Evolutionary conservation across 2,797 vertebrate genomes (phyloP), one percentile per base, ranked within the genome.

Genomic region (Cyclopterus lumpus): DNA sequence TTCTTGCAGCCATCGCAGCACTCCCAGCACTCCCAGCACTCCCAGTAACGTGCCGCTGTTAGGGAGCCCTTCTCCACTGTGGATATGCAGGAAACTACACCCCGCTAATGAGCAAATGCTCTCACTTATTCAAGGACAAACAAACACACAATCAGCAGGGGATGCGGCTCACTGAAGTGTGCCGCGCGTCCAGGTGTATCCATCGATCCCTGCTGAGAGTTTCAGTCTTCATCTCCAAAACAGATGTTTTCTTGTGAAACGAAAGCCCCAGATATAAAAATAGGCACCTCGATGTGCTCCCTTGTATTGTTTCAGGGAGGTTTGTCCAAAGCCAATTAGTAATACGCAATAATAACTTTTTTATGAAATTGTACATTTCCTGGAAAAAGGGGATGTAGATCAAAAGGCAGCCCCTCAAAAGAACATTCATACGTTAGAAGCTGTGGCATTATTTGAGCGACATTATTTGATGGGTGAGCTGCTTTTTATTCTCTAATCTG

Each of bases 11-110:
- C 65, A 81, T 85, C 67, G 12, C 38, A 57, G 77, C 44, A 48
- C 46, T 49, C 51, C 22, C 20, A 36, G 34, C 72, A 77, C 82
- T 34, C 34, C 34, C 34, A 38, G 36, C 36, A 38, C 11, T 86
- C 60, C 26, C 62, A 54, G 67, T 75, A 75, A 87, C 82, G 86
- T 80, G 81, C 74, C 68, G 22, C 32, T 38, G 58, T 53, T 60
- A n/a, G 65, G 10, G 68, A 74, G 72, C 58, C 83, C 42, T 66
- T 71, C 67, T 81, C 77, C 81, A 67, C 60, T 12, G 71, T 82
- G 77, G 69, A 80, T 42, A 62, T 44, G 64, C 81, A 83, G 90
- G 79, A 90, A 90, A 80, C 85, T 81, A 68, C 87, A 77, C 82
- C 82, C 79, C 53, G 51, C 46, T 81, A 83, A 88, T 78, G 75